Conservation (phyloP, 2,888 invertebrate species). For the Agriotes lineatus region DNA sequence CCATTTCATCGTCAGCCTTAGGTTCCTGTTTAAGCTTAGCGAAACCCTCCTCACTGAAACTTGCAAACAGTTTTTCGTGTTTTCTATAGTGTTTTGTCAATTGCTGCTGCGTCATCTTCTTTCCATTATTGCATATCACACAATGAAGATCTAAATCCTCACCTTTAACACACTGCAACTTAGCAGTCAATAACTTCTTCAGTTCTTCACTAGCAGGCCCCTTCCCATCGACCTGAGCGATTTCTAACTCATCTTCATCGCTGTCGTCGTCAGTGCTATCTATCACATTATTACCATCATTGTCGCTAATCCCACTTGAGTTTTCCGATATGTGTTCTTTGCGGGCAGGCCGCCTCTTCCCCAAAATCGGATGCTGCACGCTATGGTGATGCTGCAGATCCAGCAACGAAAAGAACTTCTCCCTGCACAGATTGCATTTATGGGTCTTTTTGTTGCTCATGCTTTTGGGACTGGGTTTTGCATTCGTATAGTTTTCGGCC, state of each 20-base stretch:
- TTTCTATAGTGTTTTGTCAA: constrained; percentile 29
- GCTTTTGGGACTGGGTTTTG: not conserved
- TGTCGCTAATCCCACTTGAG: constrained; percentile 6
- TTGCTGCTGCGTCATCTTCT: constrained; percentile 26
- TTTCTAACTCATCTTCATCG: constrained; percentile 57
- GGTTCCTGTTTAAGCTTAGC: not conserved
- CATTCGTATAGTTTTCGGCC: not conserved
- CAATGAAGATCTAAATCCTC: constrained; percentile 7
- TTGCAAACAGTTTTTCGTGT: constrained; percentile 21
- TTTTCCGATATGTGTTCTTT: not conserved
- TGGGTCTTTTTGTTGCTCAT: not conserved
- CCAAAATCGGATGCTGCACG: not conserved
- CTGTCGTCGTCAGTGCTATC: constrained; percentile 7
- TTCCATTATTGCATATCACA: constrained; percentile 32
- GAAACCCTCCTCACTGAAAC: not conserved
- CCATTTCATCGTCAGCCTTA: not conserved
- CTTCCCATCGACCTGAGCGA: constrained; percentile 12
- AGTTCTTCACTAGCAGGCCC: constrained; percentile 13
- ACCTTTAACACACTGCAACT: not conserved
- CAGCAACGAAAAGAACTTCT: not conserved
- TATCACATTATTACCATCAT: not conserved
- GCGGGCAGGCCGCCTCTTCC: not conserved
- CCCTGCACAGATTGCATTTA: not conserved
- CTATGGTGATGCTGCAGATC: not conserved
- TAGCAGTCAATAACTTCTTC: constrained; percentile 10